These are phyloP conservation scores for Halictus rubicundus DNA, from an alignment of 1,140 invertebrate species.

Conservation along the genomic window DNA sequence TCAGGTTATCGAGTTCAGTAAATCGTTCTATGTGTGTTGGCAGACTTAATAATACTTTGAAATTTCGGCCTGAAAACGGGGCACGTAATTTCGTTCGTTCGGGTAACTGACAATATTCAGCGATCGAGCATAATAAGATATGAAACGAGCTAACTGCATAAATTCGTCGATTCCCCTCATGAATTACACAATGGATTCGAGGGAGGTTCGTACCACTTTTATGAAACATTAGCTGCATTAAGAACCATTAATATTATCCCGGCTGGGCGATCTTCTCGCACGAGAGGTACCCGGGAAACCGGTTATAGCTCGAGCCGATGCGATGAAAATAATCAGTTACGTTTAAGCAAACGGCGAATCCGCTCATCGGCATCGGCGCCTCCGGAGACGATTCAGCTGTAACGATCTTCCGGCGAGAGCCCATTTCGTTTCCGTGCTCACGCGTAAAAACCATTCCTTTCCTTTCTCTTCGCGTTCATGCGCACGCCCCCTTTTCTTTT, in stretches of 20 bases:
- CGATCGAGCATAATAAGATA: no score
- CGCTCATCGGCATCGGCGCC: slow-evolving; percentile 51
- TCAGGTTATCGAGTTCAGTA: no score
- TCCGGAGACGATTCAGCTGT: slow-evolving; percentile 54
- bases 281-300: background rate
- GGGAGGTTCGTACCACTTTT: no score
- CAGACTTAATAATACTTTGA: no score
- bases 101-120: no score
- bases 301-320: background rate
- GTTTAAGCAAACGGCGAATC: slow-evolving; percentile 67
- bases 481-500: slow-evolving; percentile 45
- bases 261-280: background rate
- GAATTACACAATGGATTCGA: no score
- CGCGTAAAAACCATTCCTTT: slow-evolving; percentile 66
- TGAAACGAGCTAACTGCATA: no score
- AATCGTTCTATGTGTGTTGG: no score
- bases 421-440: slow-evolving; percentile 69
- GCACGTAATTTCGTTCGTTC: no score
- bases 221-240: background rate
- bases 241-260: background rate
- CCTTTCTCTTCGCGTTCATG: slow-evolving; percentile 41
- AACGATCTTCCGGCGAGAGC: slow-evolving; percentile 55
- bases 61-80: no score
- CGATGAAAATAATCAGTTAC: slow-evolving; percentile 70
- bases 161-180: no score